Evolutionary conservation across 2,888 invertebrate genomes (phyloP), one percentile per base, ranked within the genome.

Genomic region (Iselma pallidipennis): DNA sequence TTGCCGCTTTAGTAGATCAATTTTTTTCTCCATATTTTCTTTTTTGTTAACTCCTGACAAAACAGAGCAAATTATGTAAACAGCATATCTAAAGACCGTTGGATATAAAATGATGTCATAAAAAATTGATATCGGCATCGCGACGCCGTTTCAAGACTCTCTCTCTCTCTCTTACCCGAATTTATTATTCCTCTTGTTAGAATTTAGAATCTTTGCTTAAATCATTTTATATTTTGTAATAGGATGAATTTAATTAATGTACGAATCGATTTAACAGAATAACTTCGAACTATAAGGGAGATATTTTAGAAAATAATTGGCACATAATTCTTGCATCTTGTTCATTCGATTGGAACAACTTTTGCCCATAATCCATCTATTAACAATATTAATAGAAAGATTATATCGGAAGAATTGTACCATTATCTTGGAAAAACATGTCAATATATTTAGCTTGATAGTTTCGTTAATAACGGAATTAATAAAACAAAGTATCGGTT

Each of bases 401-500:
- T 42, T 42, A 42, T 42, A 42, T 42, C 42, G 42, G 42, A 42
- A 21, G 42, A 42, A 42, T 42, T 42, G 42, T 42, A 42, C 42
- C 42, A 42, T 42, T 42, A 42, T 42, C 42, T 42, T 42, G 42
- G 42, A 21, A 42, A 42, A 42, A 42, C 42, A 42, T 42, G 42
- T 42, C 42, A 42, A 42, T 42, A 42, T 42, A 42, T 42, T 42
- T 19, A 42, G 21, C 42, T 42, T 42, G 42, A 42, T 42, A 42
- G 42, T 42, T 42, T 42, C 42, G 42, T 42, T 42, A 42, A 42
- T 42, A 42, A 42, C 42, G 42, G 42, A 42, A 42, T 42, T 42
- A 42, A 42, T 42, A 42, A 42, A 42, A 42, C 42, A 26, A 49
- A 19, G 21, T 59, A 28, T 23, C 50, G 19, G n/a, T 56, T 33